Evolutionary conservation across 2,113 vertebrate species (phyloP).

Genomic region (Chamaetylas fuelleborni): DNA sequence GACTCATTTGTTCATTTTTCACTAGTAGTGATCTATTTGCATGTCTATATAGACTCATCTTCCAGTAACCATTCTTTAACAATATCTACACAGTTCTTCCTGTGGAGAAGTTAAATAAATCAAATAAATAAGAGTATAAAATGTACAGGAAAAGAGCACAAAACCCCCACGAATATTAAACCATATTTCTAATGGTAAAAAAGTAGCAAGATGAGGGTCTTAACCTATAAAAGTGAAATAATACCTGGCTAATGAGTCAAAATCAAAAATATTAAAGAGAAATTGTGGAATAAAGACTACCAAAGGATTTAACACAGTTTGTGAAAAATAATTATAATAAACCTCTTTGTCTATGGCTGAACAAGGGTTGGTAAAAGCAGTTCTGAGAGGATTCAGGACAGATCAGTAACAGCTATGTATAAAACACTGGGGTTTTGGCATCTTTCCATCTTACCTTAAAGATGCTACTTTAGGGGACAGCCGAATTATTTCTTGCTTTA

Average conservation of each 20-base stretch:
- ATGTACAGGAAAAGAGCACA: not conserved
- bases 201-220: not conserved
- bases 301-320: not conserved
- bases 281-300: not conserved
- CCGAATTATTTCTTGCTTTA: not conserved
- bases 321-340: not conserved
- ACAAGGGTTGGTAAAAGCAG: not conserved
- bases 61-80: not conserved
- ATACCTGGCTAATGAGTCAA: not conserved
- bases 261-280: not conserved
- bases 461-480: not conserved
- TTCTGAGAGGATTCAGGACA: not conserved
- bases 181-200: not conserved
- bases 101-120: not conserved
- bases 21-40: not conserved
- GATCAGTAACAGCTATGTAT: not conserved
- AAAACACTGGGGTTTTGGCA: not conserved
- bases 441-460: not conserved
- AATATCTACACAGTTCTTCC: not conserved
- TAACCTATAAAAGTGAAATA: not conserved
- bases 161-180: not conserved
- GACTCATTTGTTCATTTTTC: not conserved
- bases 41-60: not conserved
- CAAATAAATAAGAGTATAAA: not conserved
- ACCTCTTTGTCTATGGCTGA: not conserved